Conservation (phyloP, 2,797 vertebrate species). For the Pagetopsis macropterus region DNA sequence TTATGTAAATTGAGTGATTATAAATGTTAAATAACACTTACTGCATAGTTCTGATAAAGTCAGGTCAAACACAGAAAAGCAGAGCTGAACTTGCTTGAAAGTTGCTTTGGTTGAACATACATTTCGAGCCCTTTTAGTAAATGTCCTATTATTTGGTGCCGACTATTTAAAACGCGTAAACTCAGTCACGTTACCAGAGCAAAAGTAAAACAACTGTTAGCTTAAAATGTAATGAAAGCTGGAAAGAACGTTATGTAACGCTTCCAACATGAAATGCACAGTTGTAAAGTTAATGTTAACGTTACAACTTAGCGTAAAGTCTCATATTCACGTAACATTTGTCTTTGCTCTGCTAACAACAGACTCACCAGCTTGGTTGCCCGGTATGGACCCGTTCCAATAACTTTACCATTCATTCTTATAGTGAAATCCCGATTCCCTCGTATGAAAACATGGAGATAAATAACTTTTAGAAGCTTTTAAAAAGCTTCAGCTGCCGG, state of each 20-base stretch:
- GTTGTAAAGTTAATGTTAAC: neutral
- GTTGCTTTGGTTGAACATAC: neutral
- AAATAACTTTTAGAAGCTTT: neutral
- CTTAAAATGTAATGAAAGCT: neutral
- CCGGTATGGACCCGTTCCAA: conserved; percentile 89
- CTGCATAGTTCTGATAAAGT: neutral
- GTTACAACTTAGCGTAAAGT: neutral
- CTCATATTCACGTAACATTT: neutral
- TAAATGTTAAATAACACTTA: neutral
- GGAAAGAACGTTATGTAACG: neutral
- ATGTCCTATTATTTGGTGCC: neutral
- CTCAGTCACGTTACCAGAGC: neutral
- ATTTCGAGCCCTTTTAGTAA: neutral
- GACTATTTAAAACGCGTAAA: neutral
- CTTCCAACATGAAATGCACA: neutral
- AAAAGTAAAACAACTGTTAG: neutral
- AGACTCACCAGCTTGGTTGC: conserved; percentile 90
- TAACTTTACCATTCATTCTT: conserved; percentile 73
- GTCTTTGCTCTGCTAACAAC: neutral
- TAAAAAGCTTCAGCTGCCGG: neutral
- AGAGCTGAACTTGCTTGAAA: neutral
- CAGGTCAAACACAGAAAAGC: neutral
- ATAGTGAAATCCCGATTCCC: neutral
- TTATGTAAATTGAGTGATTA: neutral
- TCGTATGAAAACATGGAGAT: conserved; percentile 43